Evolutionary conservation across 2,797 vertebrate genomes (phyloP).

Genomic region (Lagothrix lagotricha): DNA sequence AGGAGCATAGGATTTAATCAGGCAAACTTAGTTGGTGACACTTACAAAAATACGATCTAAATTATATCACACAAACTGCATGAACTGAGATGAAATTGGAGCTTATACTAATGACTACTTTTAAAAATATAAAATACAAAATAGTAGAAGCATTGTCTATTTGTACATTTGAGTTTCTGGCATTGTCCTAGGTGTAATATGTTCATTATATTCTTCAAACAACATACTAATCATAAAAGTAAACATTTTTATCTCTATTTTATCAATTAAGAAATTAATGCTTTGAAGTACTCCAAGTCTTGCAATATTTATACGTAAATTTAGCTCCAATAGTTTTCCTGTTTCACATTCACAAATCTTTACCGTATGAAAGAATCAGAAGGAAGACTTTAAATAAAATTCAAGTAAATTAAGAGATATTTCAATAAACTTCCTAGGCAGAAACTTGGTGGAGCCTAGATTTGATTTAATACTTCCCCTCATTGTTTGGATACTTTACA

Average conservation of each 20-base stretch:
- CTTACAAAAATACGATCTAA: background rate
- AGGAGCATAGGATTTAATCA: background rate
- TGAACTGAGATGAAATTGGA: background rate
- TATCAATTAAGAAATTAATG: background rate
- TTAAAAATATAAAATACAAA: background rate
- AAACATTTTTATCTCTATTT: background rate
- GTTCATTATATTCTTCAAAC: background rate
- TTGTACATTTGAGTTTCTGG: background rate
- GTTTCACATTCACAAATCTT: background rate
- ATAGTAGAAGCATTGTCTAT: no score
- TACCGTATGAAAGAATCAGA: background rate
- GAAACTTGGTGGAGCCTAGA: background rate
- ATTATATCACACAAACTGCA: background rate
- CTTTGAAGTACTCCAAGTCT: background rate
- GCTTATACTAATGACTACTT: background rate
- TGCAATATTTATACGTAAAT: background rate
- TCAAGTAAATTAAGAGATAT: background rate
- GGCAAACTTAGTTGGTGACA: background rate
- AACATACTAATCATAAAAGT: background rate
- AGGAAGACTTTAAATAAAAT: background rate
- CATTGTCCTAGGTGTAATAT: background rate
- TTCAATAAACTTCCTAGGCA: background rate
- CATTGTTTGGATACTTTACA: background rate
- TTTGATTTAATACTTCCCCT: background rate
- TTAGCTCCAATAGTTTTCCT: background rate